Base-by-base conservation (phyloP, 2,113 vertebrate species). In the Pao palembangensis region DNA sequence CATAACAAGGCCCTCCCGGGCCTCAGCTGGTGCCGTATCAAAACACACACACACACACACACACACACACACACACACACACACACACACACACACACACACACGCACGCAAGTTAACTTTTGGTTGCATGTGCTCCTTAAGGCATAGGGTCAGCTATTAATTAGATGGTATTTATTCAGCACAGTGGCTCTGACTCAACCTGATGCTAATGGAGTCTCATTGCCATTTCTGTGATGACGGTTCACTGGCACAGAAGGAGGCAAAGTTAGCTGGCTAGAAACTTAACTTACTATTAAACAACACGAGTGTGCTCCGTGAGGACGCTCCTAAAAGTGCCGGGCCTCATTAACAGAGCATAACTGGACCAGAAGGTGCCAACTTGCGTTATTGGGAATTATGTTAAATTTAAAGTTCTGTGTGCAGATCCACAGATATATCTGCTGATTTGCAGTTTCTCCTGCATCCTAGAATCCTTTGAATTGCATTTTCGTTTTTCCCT, bases 81-180 rank as follows among this genome's bases (percentile, higher is more conserved):
- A 42, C 15, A 6, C 44, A 17, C 44, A 7, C 44, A n/a, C 44
- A 17, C 23, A 25, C 23, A 25, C 23, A 25, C 23, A 25, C 23
- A 7, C 25, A 28, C 25, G 5, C 5, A 28, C 5, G 6, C 25
- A 48, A 48, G 4, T 17, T 48, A 48, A 17, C 65, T 81, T 78
- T 76, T 17, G 58, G 55, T 67, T 46, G 46, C 55, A 11, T 76
- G 84, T 79, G 75, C 76, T 73, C 2, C 15, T 78, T 86, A 83
- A 85, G 78, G 79, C 51, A 71, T 75, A 78, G 83, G 84, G 86
- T 87, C 84, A 83, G 83, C 80, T 79, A 88, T 87, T 84, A 87
- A 83, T 89, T 88, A 85, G 66, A 82, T 83, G 73, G 74, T 80
- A 73, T 87, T 87, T 87, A 85, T 89, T 81, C 84, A 87, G 76